Conservation (phyloP, 1,140 invertebrate species). For the Drosophila oshimai region DNA sequence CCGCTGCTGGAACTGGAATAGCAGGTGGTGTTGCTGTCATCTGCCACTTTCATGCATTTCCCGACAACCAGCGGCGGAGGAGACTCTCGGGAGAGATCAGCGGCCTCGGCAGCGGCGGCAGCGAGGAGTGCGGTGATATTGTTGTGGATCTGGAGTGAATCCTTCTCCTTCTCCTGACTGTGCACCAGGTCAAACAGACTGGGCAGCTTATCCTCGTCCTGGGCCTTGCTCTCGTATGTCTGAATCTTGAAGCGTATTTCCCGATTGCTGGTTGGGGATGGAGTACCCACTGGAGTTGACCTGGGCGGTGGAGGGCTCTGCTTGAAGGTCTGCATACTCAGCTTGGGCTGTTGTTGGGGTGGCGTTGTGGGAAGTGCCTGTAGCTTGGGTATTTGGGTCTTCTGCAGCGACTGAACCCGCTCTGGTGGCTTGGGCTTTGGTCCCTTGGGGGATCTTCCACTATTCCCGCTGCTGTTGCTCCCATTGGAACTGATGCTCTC, state of each 20-base stretch:
- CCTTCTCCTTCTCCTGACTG: slow-evolving; percentile 80
- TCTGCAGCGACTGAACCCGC: slow-evolving; percentile 70
- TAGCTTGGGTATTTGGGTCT: slow-evolving; percentile 75
- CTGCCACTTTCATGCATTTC: slow-evolving; percentile 72
- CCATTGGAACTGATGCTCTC: slow-evolving; percentile 58
- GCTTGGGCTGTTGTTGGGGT: slow-evolving; percentile 50
- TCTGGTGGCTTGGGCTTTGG: slow-evolving; percentile 80
- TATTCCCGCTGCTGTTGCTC: slow-evolving; percentile 46
- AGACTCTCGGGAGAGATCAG: slow-evolving; percentile 58
- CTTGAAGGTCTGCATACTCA: slow-evolving; percentile 76
- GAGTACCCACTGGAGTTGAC: slow-evolving; percentile 52
- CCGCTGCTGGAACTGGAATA: slow-evolving; percentile 75
- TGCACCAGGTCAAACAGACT: slow-evolving; percentile 88
- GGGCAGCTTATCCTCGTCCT: slow-evolving; percentile 83
- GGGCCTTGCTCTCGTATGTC: slow-evolving; percentile 74
- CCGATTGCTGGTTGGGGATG: slow-evolving; percentile 53
- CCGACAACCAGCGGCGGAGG: slow-evolving; percentile 69
- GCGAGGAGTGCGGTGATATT: slow-evolving; percentile 53
- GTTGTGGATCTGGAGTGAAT: slow-evolving; percentile 18
- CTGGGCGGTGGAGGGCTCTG: slow-evolving; percentile 52
- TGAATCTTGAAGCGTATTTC: slow-evolving; percentile 81
- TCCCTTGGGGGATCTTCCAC: slow-evolving; percentile 51
- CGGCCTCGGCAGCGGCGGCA: slow-evolving; percentile 56
- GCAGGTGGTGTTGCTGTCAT: slow-evolving; percentile 56
- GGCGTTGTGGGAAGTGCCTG: slow-evolving; percentile 52